These are phyloP conservation scores for Micrasema longulum DNA, from an alignment of 1,140 invertebrate species.

Conservation along the genomic window DNA sequence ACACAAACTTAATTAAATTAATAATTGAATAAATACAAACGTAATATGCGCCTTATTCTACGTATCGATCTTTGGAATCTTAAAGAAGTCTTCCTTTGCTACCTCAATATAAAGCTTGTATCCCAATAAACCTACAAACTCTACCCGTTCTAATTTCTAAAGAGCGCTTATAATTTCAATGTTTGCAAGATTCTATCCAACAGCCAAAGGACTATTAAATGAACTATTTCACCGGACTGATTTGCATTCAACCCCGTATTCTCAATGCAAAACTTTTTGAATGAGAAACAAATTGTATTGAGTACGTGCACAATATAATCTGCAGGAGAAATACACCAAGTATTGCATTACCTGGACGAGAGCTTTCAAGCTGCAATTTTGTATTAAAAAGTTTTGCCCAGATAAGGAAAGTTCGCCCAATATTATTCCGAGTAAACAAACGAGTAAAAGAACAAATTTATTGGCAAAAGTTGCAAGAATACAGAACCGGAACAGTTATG, in stretches of 20 bases:
- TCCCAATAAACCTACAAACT: neutral
- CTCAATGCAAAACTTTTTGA: slow-evolving; percentile 14
- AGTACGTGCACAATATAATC: slow-evolving; percentile 18
- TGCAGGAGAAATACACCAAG: slow-evolving; percentile 8
- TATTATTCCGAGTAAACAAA: neutral
- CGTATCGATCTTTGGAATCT: neutral
- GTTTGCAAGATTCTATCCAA: neutral
- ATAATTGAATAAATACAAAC: neutral
- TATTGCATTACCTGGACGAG: slow-evolving; percentile 14
- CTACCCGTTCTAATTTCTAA: neutral
- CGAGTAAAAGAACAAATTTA: neutral
- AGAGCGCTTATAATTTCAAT: slow-evolving; percentile 2
- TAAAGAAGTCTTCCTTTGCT: neutral
- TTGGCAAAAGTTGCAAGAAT: neutral
- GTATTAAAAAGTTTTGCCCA: slow-evolving; percentile 4
- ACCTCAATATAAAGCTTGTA: neutral
- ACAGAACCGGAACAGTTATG: neutral
- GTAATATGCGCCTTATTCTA: too few species aligned
- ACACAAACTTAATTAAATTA: neutral
- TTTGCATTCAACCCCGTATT: slow-evolving; percentile 12
- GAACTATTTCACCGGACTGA: slow-evolving; percentile 12
- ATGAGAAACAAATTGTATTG: slow-evolving; percentile 28
- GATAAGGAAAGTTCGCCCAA: neutral
- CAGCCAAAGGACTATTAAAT: neutral
- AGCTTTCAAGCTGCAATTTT: slow-evolving; percentile 13